Evolutionary conservation across 2,113 vertebrate genomes (phyloP).

Genomic region (Cervus canadensis): DNA sequence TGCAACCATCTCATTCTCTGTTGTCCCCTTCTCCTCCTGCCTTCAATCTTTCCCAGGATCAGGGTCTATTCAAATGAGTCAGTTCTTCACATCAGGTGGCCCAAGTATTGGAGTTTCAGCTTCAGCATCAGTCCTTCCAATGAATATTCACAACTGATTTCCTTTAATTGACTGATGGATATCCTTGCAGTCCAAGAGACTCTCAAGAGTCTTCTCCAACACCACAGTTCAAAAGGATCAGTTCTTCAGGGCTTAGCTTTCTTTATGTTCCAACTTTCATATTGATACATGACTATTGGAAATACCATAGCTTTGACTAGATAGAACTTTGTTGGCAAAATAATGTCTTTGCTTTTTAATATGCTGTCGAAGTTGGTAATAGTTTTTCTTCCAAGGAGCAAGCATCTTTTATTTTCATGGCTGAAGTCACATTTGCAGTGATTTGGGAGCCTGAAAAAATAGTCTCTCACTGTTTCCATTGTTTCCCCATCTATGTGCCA

Average conservation of each 20-base stretch:
- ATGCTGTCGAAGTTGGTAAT: background rate
- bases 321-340: background rate
- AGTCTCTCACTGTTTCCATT: background rate
- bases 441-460: rapidly evolving
- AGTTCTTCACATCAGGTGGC: background rate
- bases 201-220: background rate
- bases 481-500: background rate
- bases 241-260: rapidly evolving
- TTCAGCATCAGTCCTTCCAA: background rate
- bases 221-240: background rate
- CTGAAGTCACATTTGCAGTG: background rate
- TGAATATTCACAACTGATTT: background rate
- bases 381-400: background rate
- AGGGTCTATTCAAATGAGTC: background rate
- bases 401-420: background rate
- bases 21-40: background rate
- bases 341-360: background rate
- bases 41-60: background rate
- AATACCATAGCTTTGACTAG: background rate
- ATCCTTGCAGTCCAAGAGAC: background rate
- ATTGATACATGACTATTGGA: background rate
- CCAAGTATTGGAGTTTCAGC: background rate
- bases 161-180: background rate
- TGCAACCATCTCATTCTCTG: background rate
- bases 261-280: background rate